Evolutionary conservation across 2,797 vertebrate genomes (phyloP), one percentile per base, ranked within the genome.

Genomic region (Danio jaintianensis): DNA sequence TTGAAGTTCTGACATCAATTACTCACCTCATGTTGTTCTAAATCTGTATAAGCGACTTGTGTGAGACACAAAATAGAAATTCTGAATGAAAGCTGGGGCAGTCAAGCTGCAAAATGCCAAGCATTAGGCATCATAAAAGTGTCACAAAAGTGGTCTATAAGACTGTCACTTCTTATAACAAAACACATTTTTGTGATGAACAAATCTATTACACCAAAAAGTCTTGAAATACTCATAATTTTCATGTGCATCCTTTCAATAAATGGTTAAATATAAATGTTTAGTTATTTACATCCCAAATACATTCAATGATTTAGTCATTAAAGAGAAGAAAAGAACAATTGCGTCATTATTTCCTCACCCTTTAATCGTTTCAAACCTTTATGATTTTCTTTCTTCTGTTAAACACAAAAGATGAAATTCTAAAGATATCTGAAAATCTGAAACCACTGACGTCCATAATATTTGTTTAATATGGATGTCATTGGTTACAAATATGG

Each of bases 1-100:
- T 18, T 11, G 18, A 52, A 43, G 38, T 22, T 72, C 40, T 72
- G 38, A 58, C 38, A 72, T 72, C 12, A 43, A 29, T 72, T 45
- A 43, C 4, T 20, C 4, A 29, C 38, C 11, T 58, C 13, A 7
- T 43, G 52, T 72, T 42, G n/a, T 56, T 55, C 11, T 11, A 72
- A 45, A 72, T 22, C 7, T 72, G 7, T 42, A 58, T 15, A 36
- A 43, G 12, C 15, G 40, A 8, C 40, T 42, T 58, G 13, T 45
- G 36, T 38, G 38, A 55, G 36, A 71, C 36, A 18, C 52, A 55
- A 68, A 42, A 40, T 5, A n/a, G 16, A 69, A 0, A 53, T 20
- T 20, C 12, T 42, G 6, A 69, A 7, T 52, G 18, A 50, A 29
- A 11, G 22, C 22, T 2, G 1, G 1, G 22, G 22, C 15, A 38